Base-by-base conservation (phyloP, 2,888 invertebrate species). In the Nomada lathburiana region DNA sequence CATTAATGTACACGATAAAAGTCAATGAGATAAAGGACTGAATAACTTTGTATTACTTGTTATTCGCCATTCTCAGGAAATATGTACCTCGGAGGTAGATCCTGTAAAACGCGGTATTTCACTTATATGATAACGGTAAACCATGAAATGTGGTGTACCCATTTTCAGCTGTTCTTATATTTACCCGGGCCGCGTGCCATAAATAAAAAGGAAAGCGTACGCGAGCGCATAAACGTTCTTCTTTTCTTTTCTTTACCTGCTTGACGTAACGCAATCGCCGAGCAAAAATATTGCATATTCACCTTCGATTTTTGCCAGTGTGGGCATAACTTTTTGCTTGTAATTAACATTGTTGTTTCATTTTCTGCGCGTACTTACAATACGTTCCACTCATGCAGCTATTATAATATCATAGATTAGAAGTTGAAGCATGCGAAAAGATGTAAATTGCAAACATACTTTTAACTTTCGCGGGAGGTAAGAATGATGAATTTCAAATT, bases 51-150 rank as follows among this genome's bases (percentile, higher is more conserved):
- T 42, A 59, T 59, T 26, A 59, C 57, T 69, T 26, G 55, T 7
- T 11, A 57, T n/a, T 23, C 57, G 69, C 29, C 36, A 36, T 65
- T 57, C 73, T 47, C 3, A 29, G 13, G 50, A 57, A 18, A 44
- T 65, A 20, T 23, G 23, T 42, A 13, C 29, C 2, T 47, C 16
- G 36, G 3, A 5, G 26, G 47, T 23, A 29, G 13, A 29, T 29
- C 67, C 36, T 67, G 67, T 53, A 42, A 42, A 52, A 68, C 26
- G 18, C 50, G n/a, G 29, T 73, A 65, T 77, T 65, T 77, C 44
- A 60, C 57, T 42, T 13, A n/a, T 52, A 64, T 26, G 59, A 50
- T 36, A 44, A 59, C 26, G 47, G 2, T 50, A 59, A 59, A 59
- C 57, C 44, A 18, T 36, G 74, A 73, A 73, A 73, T 29, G 64